These are phyloP conservation scores for Phyto melanocephala DNA, from an alignment of 2,888 invertebrate species.

Conservation along the genomic window DNA sequence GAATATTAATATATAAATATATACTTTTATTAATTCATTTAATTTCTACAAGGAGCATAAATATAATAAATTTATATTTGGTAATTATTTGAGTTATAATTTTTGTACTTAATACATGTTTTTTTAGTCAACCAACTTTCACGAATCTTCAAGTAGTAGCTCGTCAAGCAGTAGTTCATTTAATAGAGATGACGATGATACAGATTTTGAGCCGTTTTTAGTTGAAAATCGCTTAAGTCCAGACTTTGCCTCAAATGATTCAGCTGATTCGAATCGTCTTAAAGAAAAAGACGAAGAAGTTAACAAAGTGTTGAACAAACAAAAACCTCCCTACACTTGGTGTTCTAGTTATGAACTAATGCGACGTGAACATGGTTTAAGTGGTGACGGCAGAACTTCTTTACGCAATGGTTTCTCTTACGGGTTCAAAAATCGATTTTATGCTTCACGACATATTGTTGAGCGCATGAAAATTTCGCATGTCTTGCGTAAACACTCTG, in stretches of 20 bases:
- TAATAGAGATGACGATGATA: constrained; percentile 50
- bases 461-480: constrained; percentile 89
- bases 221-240: constrained; percentile 40
- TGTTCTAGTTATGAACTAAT: constrained; percentile 71
- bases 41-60: too few species aligned
- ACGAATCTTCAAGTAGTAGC: constrained; percentile 8
- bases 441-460: constrained; percentile 89
- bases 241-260: constrained; percentile 47
- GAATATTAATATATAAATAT: too few species aligned
- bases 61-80: too few species aligned
- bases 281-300: constrained; percentile 60
- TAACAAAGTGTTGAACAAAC: constrained; percentile 69
- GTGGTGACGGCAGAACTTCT: constrained; percentile 61
- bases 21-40: too few species aligned
- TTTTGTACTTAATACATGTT: neutral
- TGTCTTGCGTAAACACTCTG: constrained; percentile 88
- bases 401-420: constrained; percentile 63
- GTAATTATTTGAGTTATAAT: too few species aligned
- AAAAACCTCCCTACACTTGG: constrained; percentile 74
- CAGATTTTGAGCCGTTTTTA: constrained; percentile 46
- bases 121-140: neutral
- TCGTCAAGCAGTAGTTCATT: constrained; percentile 20
- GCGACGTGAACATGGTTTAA: constrained; percentile 73
- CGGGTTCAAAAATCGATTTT: constrained; percentile 85
- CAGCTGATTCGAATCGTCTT: constrained; percentile 31